Percentiles rank a stretch among this genome's conserved stretches.
Evolutionary conservation across 2,888 invertebrate species (phyloP).

Genomic region (Apeira syringaria): DNA sequence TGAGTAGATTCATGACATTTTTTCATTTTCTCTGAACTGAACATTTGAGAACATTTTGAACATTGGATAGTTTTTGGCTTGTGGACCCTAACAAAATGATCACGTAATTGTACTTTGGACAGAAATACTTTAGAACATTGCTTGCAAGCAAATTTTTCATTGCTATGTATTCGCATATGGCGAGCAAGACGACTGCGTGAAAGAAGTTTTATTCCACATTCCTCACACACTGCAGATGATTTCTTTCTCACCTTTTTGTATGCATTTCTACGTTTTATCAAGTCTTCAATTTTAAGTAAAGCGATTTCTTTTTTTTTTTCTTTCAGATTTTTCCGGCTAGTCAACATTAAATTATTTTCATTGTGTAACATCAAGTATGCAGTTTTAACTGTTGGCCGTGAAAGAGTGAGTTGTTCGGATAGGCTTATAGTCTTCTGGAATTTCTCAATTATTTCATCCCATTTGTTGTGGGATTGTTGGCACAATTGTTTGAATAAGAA

Average conservation of each 20-base stretch:
- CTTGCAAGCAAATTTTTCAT: conserved; percentile 43
- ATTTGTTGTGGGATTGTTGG: conserved; percentile 48
- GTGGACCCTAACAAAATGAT: conserved; percentile 59
- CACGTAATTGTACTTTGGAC: conserved; percentile 41
- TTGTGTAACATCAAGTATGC: conserved; percentile 51
- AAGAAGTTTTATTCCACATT: conserved; percentile 52
- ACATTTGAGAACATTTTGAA: conserved; percentile 56
- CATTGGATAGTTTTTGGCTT: conserved; percentile 58
- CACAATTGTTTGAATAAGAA: conserved; percentile 58
- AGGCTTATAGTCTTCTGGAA: conserved; percentile 43
- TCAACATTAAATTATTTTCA: conserved; percentile 47
- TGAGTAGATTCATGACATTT: conserved; percentile 51
- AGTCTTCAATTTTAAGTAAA: conserved; percentile 49
- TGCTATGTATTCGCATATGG: conserved; percentile 52
- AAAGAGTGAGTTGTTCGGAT: conserved; percentile 35
- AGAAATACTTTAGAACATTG: conserved; percentile 58
- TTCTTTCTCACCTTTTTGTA: conserved; percentile 34
- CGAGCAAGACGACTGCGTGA: conserved; percentile 40
- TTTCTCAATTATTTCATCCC: conserved; percentile 43
- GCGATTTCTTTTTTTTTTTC: conserved; percentile 42
- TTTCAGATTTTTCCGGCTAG: conserved; percentile 44
- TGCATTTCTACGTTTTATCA: conserved; percentile 44
- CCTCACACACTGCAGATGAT: conserved; percentile 45
- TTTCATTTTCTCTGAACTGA: conserved; percentile 56
- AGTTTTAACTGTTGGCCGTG: conserved; percentile 42